phyloP scores from a whole-genome alignment of 2,888 invertebrate genomes.

The Cylindroiulus punctatus region DNA sequence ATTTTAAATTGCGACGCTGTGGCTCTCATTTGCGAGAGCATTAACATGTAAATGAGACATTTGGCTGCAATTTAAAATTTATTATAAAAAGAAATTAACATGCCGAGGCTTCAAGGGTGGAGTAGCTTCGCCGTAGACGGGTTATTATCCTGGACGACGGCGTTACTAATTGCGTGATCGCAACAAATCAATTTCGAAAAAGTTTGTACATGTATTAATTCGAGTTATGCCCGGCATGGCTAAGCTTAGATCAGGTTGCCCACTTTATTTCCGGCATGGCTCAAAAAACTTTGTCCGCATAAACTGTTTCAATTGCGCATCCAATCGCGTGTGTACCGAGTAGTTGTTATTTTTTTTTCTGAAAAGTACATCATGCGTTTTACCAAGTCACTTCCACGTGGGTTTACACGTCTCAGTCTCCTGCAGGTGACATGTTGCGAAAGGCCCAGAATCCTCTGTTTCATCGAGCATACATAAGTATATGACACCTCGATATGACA shows the following conservation, averaged over 20 bases:
- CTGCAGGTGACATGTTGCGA: too few species aligned
- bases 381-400: too few species aligned
- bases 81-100: not conserved
- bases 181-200: not conserved
- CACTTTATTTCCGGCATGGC: not conserved
- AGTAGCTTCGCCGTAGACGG: not conserved
- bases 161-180: not conserved
- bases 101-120: not conserved
- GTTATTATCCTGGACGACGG: not conserved
- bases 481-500: too few species aligned
- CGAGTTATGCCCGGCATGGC: not conserved
- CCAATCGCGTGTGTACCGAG: not conserved
- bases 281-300: not conserved
- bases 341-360: too few species aligned
- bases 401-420: too few species aligned
- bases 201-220: not conserved
- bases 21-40: not conserved
- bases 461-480: too few species aligned
- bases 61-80: not conserved
- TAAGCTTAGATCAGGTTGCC: not conserved
- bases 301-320: not conserved
- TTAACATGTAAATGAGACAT: conserved; percentile 1
- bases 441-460: too few species aligned
- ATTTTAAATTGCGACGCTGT: not conserved
- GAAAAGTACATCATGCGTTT: too few species aligned